These are phyloP conservation scores for Chironomus tentans DNA, from an alignment of 2,888 invertebrate species.

Conservation along the genomic window DNA sequence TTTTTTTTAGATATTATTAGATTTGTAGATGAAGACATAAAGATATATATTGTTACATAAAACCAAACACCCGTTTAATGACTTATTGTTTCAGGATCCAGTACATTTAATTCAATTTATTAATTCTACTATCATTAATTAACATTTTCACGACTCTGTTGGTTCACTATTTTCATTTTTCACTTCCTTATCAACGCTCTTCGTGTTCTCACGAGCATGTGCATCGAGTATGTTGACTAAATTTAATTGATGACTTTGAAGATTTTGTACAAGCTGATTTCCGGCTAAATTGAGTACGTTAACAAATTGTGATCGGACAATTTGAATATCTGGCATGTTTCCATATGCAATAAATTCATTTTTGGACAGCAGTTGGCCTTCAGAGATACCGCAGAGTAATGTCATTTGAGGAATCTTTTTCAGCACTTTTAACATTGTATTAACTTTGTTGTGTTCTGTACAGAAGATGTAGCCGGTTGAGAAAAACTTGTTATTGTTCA, in stretches of 20 bases:
- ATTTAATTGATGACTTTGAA: conserved; percentile 58
- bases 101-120: not conserved
- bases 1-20: too few relatives aligned
- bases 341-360: conserved; percentile 61
- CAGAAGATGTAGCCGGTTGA: conserved; percentile 59
- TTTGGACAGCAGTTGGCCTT: conserved; percentile 56
- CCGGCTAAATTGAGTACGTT: conserved; percentile 58
- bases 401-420: conserved; percentile 63
- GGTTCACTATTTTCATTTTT: not conserved
- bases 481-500: conserved; percentile 49
- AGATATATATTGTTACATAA: too few relatives aligned
- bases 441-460: conserved; percentile 50
- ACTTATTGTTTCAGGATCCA: too few relatives aligned
- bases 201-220: conserved; percentile 41
- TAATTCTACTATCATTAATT: not conserved
- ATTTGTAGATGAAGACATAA: too few relatives aligned
- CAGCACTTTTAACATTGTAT: conserved; percentile 52
- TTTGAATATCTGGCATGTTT: conserved; percentile 53
- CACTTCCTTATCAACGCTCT: not conserved
- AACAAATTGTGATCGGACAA: conserved; percentile 58
- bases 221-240: conserved; percentile 58
- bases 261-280: conserved; percentile 52
- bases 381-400: conserved; percentile 67
- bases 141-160: not conserved
- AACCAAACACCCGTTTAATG: too few relatives aligned